Conservation (phyloP, 2,888 invertebrate species). For the Watsonalla binaria region DNA sequence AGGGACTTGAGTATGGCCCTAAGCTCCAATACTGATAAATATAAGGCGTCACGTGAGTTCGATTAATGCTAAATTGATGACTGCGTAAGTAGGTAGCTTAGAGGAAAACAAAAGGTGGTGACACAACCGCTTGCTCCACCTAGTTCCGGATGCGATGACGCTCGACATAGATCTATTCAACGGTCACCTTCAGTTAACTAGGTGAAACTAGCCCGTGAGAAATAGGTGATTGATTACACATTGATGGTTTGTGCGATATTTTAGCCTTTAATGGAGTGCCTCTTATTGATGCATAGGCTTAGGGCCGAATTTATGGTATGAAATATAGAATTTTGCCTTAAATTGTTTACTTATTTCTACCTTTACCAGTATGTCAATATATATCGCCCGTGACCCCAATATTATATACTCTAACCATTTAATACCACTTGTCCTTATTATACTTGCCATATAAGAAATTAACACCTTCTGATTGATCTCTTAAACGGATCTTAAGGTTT, state of each 20-base stretch:
- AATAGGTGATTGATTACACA: constrained; percentile 47
- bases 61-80: constrained; percentile 22
- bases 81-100: constrained; percentile 34
- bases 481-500: too few relatives aligned
- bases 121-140: constrained; percentile 61
- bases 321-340: background rate
- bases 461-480: too few relatives aligned
- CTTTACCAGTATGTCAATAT: too few relatives aligned
- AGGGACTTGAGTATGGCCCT: constrained; percentile 5
- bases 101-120: constrained; percentile 52
- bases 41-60: constrained; percentile 16
- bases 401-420: too few relatives aligned
- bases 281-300: background rate
- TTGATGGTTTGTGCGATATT: constrained; percentile 20
- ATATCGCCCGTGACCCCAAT: too few relatives aligned
- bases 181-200: constrained; percentile 58
- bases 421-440: too few relatives aligned
- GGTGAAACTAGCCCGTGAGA: constrained; percentile 65
- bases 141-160: constrained; percentile 56
- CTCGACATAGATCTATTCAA: constrained; percentile 59
- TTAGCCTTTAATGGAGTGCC: constrained; percentile 12
- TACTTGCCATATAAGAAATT: too few relatives aligned
- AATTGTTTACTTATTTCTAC: too few relatives aligned
- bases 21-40: constrained; percentile 6
- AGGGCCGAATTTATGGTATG: background rate